phyloP scores from a whole-genome alignment of 2,113 vertebrate species.

The Eonycteris spelaea region DNA sequence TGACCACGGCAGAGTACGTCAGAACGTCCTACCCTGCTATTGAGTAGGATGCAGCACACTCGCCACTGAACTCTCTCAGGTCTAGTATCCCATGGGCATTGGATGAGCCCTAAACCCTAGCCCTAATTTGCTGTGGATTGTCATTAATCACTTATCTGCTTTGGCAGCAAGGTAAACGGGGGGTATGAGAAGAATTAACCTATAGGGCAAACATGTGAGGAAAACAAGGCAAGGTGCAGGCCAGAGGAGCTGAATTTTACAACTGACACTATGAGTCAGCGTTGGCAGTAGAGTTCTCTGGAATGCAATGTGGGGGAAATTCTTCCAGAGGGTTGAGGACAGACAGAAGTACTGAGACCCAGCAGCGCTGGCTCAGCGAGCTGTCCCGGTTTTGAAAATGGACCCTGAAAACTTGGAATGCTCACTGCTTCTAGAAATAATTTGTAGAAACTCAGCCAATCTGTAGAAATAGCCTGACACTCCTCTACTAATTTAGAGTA shows the following conservation, averaged over 20 bases:
- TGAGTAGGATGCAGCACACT: neutral
- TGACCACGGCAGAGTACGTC: neutral
- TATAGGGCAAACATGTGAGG: neutral
- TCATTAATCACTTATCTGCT: neutral
- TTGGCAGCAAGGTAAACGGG: neutral
- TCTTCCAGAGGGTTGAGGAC: neutral
- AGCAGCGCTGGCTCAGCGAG: neutral
- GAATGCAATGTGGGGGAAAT: neutral
- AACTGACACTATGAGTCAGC: neutral
- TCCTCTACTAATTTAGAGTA: constrained; percentile 26
- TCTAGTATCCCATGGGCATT: neutral
- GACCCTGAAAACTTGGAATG: neutral
- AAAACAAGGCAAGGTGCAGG: neutral
- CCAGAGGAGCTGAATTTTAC: neutral
- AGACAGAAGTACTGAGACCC: neutral
- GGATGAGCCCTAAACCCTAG: neutral
- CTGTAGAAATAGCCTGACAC: neutral
- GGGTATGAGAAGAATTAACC: neutral
- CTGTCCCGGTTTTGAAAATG: neutral
- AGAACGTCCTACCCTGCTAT: neutral
- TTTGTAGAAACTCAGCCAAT: constrained; percentile 32
- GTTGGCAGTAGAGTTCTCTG: neutral
- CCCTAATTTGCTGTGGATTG: neutral
- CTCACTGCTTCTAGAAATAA: constrained; percentile 20
- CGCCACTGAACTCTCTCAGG: neutral